Evolutionary conservation across 2,888 invertebrate genomes (phyloP), one percentile per base, ranked within the genome.

Genomic region (Molorchus minor): DNA sequence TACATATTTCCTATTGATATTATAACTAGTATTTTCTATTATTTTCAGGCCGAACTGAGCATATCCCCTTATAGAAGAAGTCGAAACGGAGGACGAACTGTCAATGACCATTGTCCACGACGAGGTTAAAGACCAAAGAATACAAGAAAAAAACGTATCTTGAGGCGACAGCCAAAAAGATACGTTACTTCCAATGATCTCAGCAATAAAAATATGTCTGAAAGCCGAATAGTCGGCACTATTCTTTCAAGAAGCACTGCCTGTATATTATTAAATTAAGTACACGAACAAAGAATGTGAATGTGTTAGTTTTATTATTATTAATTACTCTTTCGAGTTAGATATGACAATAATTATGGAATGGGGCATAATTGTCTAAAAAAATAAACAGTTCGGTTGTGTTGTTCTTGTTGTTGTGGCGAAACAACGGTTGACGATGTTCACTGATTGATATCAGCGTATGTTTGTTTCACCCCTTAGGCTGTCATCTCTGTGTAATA

Each of bases 331-430:
- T 67, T 73, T 71, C 71, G 67, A 69, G 69, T 62, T 75, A 74
- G 72, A 75, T 71, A 76, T 73, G 79, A 79, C 79, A 79, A 79
- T 79, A 79, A 78, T 73, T 67, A 65, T 67, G 77, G 76, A 77
- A 77, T 77, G 78, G 73, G 78, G 77, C 77, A 77, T 70, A 69
- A 74, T 77, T 75, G 73, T 72, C 56, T 45, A 56, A 35, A 52
- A 38, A 41, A 20, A 49, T 30, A 35, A 51, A 57, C 29, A 41
- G 41, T 52, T 30, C 52, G 52, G 52, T 52, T 41, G 52, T 52
- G 52, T 52, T 44, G 20, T 61, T 55, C 46, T 55, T 35, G 54
- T 61, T 55, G 47, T 55, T 35, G 54, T 38, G 30, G 17, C 30
- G 52, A 41, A 25, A 29, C 52, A 29, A 52, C 52, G 17, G 35